Conservation (phyloP, 2,113 vertebrate genomes). For the Cairina moschata region DNA sequence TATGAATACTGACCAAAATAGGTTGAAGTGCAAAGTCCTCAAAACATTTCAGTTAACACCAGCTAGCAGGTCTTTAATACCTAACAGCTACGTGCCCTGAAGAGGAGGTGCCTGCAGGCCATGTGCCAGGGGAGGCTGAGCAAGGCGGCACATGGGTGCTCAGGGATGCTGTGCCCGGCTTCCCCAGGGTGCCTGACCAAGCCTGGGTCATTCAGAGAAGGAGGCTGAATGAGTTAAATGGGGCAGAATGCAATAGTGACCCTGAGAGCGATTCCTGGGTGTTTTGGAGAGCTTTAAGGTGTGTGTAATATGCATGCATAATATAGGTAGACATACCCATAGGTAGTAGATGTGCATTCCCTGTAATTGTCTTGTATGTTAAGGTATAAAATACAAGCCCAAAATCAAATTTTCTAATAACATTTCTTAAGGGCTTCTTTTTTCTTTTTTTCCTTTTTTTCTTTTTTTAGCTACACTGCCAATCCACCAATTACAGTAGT, state of each 20-base stretch:
- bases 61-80: neutral
- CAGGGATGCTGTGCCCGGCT: accelerated
- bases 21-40: neutral
- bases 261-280: neutral
- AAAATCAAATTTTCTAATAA: neutral
- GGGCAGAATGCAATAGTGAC: neutral
- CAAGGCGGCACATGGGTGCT: accelerated
- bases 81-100: neutral
- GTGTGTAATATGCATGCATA: neutral
- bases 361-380: neutral
- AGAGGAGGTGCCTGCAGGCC: neutral
- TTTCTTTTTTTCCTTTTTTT: too few relatives aligned
- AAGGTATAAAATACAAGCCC: neutral
- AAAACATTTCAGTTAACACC: neutral
- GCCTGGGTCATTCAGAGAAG: neutral
- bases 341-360: neutral
- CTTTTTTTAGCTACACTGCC: neutral
- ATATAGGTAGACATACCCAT: neutral
- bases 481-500: neutral
- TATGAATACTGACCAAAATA: constrained; percentile 40
- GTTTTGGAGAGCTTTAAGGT: neutral
- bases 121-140: neutral
- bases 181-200: accelerated
- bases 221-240: neutral
- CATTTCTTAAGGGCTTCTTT: neutral